phyloP scores from a whole-genome alignment of 2,797 vertebrate species.

The Chrysocyon brachyurus region DNA sequence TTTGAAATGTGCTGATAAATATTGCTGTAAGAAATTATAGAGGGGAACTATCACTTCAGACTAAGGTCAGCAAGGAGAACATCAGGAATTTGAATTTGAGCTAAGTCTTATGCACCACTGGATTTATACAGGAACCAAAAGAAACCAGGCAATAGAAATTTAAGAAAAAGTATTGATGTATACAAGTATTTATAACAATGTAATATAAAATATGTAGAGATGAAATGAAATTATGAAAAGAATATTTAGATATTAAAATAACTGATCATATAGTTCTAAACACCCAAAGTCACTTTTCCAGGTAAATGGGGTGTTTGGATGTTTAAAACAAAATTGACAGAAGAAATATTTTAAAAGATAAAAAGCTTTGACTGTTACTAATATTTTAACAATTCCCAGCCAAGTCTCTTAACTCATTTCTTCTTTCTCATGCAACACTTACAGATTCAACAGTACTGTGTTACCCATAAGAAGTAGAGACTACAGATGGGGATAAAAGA shows the following conservation, averaged over 20 bases:
- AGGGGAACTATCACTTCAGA: not conserved
- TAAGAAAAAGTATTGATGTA: not conserved
- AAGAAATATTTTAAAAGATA: not conserved
- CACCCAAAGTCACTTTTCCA: not conserved
- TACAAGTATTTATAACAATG: not conserved
- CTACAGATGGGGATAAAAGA: not conserved
- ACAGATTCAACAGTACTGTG: not conserved
- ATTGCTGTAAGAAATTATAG: not conserved
- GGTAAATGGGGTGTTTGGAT: not conserved
- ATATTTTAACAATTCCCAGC: not conserved
- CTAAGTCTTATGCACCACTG: not conserved
- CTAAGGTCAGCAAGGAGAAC: not conserved
- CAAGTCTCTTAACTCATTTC: not conserved
- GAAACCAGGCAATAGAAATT: conserved; percentile 40
- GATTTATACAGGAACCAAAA: not conserved
- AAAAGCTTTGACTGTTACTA: not conserved
- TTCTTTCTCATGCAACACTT: not conserved
- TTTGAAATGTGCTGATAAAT: conserved; percentile 23
- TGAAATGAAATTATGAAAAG: not conserved
- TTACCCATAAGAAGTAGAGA: not conserved
- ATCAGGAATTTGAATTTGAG: not conserved
- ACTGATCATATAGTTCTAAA: not conserved
- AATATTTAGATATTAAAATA: not conserved
- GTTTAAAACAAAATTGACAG: not conserved
- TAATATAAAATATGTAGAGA: not conserved